These are phyloP conservation scores for Rhinichthys klamathensis DNA, from an alignment of 2,113 vertebrate genomes.

Conservation along the genomic window DNA sequence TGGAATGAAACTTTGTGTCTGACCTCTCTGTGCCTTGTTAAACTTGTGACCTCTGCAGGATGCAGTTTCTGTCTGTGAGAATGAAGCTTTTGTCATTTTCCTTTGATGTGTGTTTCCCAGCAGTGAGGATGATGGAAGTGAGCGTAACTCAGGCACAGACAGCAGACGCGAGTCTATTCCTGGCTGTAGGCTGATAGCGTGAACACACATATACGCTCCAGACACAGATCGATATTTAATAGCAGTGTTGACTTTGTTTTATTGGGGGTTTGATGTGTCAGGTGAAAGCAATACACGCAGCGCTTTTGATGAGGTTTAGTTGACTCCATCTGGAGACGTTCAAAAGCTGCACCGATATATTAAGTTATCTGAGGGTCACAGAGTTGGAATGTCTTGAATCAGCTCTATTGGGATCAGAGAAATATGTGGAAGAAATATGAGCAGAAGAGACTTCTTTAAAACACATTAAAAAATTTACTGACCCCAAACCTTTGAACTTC, in stretches of 20 bases:
- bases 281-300: not conserved
- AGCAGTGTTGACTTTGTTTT: slow-evolving; percentile 8
- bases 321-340: not conserved
- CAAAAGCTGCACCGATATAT: not conserved
- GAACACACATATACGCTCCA: not conserved
- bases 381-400: too few relatives aligned
- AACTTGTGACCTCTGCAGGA: not conserved
- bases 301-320: not conserved
- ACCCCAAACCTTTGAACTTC: too few relatives aligned
- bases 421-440: too few relatives aligned
- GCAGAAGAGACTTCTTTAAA: too few relatives aligned
- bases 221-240: slow-evolving; percentile 5
- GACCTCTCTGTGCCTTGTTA: not conserved
- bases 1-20: slow-evolving; percentile 10
- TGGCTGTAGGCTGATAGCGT: slow-evolving; percentile 8
- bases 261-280: slow-evolving; percentile 1
- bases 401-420: too few relatives aligned
- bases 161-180: not conserved
- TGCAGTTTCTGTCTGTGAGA: not conserved
- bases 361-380: too few relatives aligned
- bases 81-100: not conserved
- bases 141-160: not conserved
- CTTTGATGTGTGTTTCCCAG: slow-evolving; percentile 9
- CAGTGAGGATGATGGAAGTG: not conserved
- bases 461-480: too few relatives aligned